Evolutionary conservation across 2,888 invertebrate species (phyloP).

Genomic region (Cataglyphis livida): DNA sequence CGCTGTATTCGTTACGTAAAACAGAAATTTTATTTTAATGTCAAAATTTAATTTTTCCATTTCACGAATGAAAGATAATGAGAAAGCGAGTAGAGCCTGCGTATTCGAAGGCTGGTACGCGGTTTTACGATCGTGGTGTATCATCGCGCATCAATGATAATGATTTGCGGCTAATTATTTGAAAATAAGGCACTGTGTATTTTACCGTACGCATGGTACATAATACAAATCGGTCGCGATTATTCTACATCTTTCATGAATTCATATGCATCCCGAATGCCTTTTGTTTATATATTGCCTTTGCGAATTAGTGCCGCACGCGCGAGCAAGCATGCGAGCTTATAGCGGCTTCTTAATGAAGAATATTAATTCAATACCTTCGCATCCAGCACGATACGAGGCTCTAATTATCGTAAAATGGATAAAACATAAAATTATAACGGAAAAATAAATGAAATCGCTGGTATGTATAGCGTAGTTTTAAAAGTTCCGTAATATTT

Average conservation of each 20-base stretch:
- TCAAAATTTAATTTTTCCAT: too few species aligned
- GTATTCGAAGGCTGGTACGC: not conserved
- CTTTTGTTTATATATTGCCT: conserved; percentile 10
- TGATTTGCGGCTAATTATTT: conserved; percentile 41
- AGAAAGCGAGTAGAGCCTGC: conserved; percentile 3
- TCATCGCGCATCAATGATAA: conserved; percentile 41
- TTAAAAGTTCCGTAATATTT: conserved; percentile 36
- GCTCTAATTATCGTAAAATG: conserved; percentile 57
- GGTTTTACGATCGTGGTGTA: conserved; percentile 13
- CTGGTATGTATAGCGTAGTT: conserved; percentile 5
- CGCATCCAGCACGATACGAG: not conserved
- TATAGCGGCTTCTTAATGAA: conserved; percentile 38
- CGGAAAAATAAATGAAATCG: conserved; percentile 22
- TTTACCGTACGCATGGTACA: conserved; percentile 25
- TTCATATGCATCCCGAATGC: conserved; percentile 14
- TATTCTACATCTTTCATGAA: conserved; percentile 30
- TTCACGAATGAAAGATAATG: not conserved
- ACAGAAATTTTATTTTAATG: not conserved
- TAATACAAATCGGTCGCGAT: conserved; percentile 52
- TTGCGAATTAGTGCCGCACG: conserved; percentile 54
- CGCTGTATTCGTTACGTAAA: not conserved
- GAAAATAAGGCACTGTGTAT: conserved; percentile 41
- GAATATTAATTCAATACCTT: conserved; percentile 57
- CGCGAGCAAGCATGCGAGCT: conserved; percentile 35
- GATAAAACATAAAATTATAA: conserved; percentile 20